Evolutionary conservation across 1,140 invertebrate species (phyloP).

Genomic region (Solenopsis fugax): DNA sequence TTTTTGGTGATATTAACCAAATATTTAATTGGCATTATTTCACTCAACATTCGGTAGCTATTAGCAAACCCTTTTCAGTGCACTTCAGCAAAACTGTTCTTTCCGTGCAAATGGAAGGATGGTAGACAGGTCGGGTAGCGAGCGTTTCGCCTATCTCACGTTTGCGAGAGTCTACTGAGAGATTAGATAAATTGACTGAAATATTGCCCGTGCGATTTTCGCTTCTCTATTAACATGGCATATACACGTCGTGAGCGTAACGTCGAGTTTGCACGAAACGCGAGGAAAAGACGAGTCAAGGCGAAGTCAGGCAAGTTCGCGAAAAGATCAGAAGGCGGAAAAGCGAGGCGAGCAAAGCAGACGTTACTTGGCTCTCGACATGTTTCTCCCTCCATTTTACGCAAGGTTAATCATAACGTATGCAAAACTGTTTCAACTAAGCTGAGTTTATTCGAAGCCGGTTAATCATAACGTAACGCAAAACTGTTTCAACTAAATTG

Average conservation of each 20-base stretch:
- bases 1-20: too few relatives aligned
- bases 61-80: too few relatives aligned
- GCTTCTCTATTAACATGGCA: not conserved
- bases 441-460: too few relatives aligned
- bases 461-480: too few relatives aligned
- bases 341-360: not conserved
- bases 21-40: too few relatives aligned
- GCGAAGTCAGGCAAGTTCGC: not conserved
- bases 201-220: not conserved
- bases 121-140: not conserved
- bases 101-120: too few relatives aligned
- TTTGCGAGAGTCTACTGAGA: not conserved
- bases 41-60: too few relatives aligned
- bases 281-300: not conserved
- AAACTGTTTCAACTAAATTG: too few relatives aligned
- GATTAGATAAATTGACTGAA: slow-evolving; percentile 32
- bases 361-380: not conserved
- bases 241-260: not conserved
- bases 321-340: not conserved
- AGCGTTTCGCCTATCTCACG: not conserved
- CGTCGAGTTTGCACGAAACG: not conserved
- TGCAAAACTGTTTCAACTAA: too few relatives aligned
- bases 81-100: too few relatives aligned
- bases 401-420: not conserved
- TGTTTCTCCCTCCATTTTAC: not conserved